phyloP scores from a whole-genome alignment of 64 coral and sea anemone species.

The Montipora efflorescens region DNA sequence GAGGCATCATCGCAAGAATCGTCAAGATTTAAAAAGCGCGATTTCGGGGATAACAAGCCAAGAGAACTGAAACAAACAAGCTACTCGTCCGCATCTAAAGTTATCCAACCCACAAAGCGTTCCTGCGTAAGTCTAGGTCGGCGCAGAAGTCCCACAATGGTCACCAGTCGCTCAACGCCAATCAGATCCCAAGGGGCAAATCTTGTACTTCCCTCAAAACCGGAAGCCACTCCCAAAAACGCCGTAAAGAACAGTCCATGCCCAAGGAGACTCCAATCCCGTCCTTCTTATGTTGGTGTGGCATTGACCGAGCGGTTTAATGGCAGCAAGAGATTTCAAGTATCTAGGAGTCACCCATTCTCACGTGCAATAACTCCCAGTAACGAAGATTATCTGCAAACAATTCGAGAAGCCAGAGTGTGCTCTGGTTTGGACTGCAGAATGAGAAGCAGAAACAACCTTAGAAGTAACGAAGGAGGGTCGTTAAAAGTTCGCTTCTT shows the following conservation, averaged over 20 bases:
- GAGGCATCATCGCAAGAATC: not conserved
- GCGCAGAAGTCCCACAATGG: not conserved
- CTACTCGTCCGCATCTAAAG: not conserved
- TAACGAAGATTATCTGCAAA: not conserved
- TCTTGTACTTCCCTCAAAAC: not conserved
- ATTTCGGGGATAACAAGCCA: too few relatives aligned
- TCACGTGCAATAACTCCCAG: too few relatives aligned
- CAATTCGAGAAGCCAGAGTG: not conserved
- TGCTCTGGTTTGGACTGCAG: not conserved
- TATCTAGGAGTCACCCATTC: not conserved
- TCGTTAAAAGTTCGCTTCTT: constrained; percentile 26
- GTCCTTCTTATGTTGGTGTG: not conserved
- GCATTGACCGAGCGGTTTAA: not conserved
- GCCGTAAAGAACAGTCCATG: not conserved
- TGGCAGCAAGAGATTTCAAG: not conserved
- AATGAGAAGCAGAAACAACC: not conserved
- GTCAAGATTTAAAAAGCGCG: not conserved
- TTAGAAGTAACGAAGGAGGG: not conserved
- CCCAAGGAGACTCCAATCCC: not conserved
- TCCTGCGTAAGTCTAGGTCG: not conserved
- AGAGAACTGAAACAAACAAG: not conserved
- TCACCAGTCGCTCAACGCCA: not conserved
- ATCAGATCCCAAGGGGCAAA: not conserved
- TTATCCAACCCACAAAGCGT: not conserved
- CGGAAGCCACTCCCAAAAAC: not conserved